phyloP scores from a whole-genome alignment of 2,113 vertebrate species.

The Gasterosteus aculeatus region DNA sequence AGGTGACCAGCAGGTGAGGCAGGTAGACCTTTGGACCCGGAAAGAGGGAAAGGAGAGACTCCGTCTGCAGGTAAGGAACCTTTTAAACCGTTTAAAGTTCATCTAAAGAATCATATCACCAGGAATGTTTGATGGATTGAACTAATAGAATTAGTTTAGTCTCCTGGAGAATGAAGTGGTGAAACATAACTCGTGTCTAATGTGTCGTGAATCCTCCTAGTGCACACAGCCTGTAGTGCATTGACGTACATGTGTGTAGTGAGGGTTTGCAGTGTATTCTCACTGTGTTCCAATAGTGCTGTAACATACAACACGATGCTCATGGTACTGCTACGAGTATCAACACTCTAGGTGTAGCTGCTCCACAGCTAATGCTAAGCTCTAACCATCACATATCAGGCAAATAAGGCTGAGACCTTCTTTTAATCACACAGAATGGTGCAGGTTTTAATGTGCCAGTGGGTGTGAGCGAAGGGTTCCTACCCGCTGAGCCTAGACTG shows the following conservation, averaged over 20 bases:
- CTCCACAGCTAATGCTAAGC: too few relatives aligned
- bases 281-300: neutral
- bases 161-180: neutral
- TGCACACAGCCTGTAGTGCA: neutral
- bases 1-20: neutral
- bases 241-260: neutral
- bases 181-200: neutral
- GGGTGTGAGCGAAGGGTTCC: too few relatives aligned
- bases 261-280: neutral
- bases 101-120: too few relatives aligned
- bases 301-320: neutral
- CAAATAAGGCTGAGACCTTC: too few relatives aligned
- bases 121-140: neutral
- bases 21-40: neutral
- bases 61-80: constrained; percentile 1
- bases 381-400: too few relatives aligned
- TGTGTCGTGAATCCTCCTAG: neutral
- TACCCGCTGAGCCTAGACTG: too few relatives aligned
- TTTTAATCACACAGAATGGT: too few relatives aligned
- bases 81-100: neutral
- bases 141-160: neutral
- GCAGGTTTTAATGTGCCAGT: too few relatives aligned
- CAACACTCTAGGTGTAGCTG: too few relatives aligned
- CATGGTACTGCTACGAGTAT: too few relatives aligned
- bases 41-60: neutral